Evolutionary conservation across 2,888 invertebrate species (phyloP), one percentile per base, ranked within the genome.

Genomic region (Steromphala cineraria): DNA sequence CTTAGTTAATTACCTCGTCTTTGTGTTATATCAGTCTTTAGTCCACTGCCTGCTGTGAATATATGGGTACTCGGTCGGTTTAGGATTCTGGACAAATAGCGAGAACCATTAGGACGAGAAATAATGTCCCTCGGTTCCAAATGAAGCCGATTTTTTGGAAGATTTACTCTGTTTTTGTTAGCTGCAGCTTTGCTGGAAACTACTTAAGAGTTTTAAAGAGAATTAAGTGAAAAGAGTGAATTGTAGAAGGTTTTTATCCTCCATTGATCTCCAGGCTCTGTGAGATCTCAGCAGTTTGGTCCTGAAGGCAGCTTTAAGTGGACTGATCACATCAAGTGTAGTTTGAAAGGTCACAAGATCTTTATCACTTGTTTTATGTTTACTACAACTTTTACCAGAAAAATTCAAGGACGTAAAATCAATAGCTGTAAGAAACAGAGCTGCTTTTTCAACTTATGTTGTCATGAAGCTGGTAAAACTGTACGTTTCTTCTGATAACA

Each of bases 361-460:
- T 62, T 62, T 62, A 62, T 62, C 62, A 62, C 62, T 62, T 62
- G 62, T 62, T 62, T 62, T 62, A 62, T 62, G 62, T 62, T 62
- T 62, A 62, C 15, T 28, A 62, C 62, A 15, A 62, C 62, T 24
- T 28, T 36, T 62, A 62, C 24, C 24, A 62, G 62, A 62, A 24
- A 28, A 5, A 8, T 46, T 46, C 10, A 5, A 5, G 8, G 46
- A 46, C 46, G 13, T 46, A 46, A 46, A 46, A 46, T 46, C 46
- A 46, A 46, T 46, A 46, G 46, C 46, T 46, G 46, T 46, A 46
- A 46, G 46, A 46, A 46, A 46, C 1, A 10, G 46, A 36, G 7
- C 36, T 2, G 4, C 4, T 36, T 36, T 36, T 46, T 46, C 1
- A 13, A 46, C 46, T 46, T 10, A 46, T 46, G 46, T 46, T 46